phyloP scores from a whole-genome alignment of 1,140 invertebrate species.

The Hetaerina americana region DNA sequence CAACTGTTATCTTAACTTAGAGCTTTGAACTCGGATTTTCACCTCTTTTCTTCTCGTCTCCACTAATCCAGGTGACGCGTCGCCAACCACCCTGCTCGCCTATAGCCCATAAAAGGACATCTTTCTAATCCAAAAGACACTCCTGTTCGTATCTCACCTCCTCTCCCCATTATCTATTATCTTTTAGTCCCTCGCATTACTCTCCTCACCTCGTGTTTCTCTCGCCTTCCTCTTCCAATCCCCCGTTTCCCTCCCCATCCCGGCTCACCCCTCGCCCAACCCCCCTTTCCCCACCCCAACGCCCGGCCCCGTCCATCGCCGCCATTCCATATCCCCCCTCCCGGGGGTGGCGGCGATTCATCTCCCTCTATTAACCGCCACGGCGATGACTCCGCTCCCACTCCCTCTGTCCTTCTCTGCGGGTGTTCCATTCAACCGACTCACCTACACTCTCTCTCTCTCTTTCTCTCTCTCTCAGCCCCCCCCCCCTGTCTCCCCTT shows the following conservation, averaged over 20 bases:
- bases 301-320: not conserved
- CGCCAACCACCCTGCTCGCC: not conserved
- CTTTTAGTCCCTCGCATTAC: not conserved
- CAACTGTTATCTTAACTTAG: too few relatives aligned
- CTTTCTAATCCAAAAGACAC: not conserved
- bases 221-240: not conserved
- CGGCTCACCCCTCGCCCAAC: not conserved
- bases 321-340: too few relatives aligned
- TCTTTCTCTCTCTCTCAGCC: too few relatives aligned
- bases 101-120: not conserved
- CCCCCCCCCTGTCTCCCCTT: too few relatives aligned
- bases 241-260: not conserved
- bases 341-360: too few relatives aligned
- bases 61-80: too few relatives aligned
- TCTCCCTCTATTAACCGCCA: not conserved
- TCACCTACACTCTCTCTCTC: too few relatives aligned
- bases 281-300: not conserved
- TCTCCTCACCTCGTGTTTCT: not conserved
- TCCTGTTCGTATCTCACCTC: not conserved
- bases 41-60: too few relatives aligned
- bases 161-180: not conserved
- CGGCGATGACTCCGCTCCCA: too few relatives aligned
- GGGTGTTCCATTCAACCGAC: not conserved
- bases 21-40: too few relatives aligned
- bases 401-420: not conserved